Base-by-base conservation (phyloP, 2,888 invertebrate genomes). In the Parnassius smintheus region DNA sequence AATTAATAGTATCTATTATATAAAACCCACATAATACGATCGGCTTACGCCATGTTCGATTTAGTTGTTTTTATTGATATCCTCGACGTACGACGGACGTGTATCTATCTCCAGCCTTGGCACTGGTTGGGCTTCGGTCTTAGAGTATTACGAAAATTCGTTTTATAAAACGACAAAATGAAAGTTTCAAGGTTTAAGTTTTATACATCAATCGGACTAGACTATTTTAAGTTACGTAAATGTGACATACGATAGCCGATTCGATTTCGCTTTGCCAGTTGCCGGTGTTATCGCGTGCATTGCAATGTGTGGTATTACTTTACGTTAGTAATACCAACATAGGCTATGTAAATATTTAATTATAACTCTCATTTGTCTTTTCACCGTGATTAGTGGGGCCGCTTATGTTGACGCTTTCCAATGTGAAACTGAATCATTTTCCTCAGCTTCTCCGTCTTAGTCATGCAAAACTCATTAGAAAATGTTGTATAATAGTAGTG, bases 381-480 rank as follows among this genome's bases (percentile, higher is more conserved):
- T 66, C 64, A 69, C 67, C 64, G 68, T 66, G 70, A 69, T 69
- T 71, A 66, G 49, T 65, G 51, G 66, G 57, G 65, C 66, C 64
- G 66, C 72, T 71, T 69, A 75, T 73, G 68, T 73, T 66, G 13
- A 65, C 76, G 78, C 86, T 88, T 88, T 87, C 86, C 74, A 83
- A 83, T 80, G 81, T 78, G 82, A 85, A 85, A 83, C 70, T 71
- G 66, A 73, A 72, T 74, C 71, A 75, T 81, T 82, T 81, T 81
- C 78, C 70, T 74, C 64, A 67, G 70, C 71, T 74, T 74, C 72
- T 73, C 73, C 70, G 66, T 74, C 76, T 80, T 76, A 82, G 82
- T 86, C 88, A 88, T 87, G 88, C 88, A 87, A 83, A 86, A 80
- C 82, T 83, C 85, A 87, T 88, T 84, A 85, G 70, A 68, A 74